Evolutionary conservation across 2,888 invertebrate genomes (phyloP).

Genomic region (Drosophila trichaetosa): DNA sequence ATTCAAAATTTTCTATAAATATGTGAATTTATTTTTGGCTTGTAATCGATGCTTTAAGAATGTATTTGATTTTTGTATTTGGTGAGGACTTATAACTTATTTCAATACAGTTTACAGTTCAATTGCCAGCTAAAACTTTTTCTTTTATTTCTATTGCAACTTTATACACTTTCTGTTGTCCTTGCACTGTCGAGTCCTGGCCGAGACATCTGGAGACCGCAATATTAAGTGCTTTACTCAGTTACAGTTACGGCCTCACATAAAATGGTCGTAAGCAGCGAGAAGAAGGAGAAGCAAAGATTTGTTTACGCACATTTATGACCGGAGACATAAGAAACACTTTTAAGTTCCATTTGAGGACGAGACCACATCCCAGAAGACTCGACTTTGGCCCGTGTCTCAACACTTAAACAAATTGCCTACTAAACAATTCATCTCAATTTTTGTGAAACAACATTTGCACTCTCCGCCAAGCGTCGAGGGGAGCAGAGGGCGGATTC

Average conservation of each 20-base stretch:
- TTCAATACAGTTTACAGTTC: background rate
- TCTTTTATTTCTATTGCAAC: background rate
- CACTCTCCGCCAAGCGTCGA: background rate
- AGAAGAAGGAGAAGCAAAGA: conserved; percentile 23
- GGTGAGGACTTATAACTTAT: background rate
- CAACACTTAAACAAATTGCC: conserved; percentile 73
- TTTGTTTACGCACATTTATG: conserved; percentile 64
- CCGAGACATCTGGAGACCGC: background rate
- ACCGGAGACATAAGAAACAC: conserved; percentile 53
- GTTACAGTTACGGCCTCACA: conserved; percentile 15
- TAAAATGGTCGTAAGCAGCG: conserved; percentile 31
- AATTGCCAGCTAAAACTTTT: background rate
- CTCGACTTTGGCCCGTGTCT: conserved; percentile 12
- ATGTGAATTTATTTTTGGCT: background rate
- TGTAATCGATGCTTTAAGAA: background rate
- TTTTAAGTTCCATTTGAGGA: conserved; percentile 46
- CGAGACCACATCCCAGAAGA: conserved; percentile 22
- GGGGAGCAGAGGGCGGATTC: conserved; percentile 50
- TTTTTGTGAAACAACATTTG: conserved; percentile 49
- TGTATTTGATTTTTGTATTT: background rate
- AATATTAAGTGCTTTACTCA: conserved; percentile 26
- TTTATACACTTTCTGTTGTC: background rate
- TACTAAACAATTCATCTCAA: conserved; percentile 77
- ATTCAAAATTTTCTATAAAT: background rate
- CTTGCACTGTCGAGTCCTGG: background rate